phyloP scores from a whole-genome alignment of 2,113 vertebrate genomes.

The Prietella phreatophila region DNA sequence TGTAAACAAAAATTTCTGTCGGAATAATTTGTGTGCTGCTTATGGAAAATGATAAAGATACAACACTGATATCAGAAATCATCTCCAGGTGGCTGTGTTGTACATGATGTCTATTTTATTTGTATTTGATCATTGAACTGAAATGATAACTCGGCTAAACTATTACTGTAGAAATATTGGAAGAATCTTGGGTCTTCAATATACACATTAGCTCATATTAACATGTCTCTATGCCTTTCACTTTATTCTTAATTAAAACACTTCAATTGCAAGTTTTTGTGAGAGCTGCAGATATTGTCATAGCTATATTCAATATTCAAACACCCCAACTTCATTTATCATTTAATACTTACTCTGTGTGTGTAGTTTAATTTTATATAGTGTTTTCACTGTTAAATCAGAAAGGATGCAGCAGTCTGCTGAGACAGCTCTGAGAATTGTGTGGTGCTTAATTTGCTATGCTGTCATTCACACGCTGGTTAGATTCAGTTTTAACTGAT shows the following conservation, averaged over 20 bases:
- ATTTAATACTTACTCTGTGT: not conserved
- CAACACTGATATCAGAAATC: not conserved
- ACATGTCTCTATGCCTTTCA: not conserved
- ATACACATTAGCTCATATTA: not conserved
- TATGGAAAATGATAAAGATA: not conserved
- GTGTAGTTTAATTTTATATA: not conserved
- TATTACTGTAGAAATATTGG: not conserved
- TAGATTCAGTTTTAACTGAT: not conserved
- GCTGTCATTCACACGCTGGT: not conserved
- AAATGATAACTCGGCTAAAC: not conserved
- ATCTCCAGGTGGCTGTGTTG: not conserved
- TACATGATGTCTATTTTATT: not conserved
- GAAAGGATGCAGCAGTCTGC: not conserved
- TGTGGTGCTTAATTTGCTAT: not conserved
- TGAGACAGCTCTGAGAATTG: not conserved
- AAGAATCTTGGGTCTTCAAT: not conserved
- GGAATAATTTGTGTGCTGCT: not conserved
- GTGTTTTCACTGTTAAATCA: not conserved
- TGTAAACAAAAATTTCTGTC: not conserved
- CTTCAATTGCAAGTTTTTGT: not conserved
- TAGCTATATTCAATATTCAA: not conserved
- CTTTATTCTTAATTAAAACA: not conserved
- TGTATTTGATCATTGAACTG: not conserved
- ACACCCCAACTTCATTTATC: not conserved
- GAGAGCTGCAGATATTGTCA: not conserved